Base-by-base conservation (phyloP, 1,140 invertebrate genomes). In the Drosophila seguyi region DNA sequence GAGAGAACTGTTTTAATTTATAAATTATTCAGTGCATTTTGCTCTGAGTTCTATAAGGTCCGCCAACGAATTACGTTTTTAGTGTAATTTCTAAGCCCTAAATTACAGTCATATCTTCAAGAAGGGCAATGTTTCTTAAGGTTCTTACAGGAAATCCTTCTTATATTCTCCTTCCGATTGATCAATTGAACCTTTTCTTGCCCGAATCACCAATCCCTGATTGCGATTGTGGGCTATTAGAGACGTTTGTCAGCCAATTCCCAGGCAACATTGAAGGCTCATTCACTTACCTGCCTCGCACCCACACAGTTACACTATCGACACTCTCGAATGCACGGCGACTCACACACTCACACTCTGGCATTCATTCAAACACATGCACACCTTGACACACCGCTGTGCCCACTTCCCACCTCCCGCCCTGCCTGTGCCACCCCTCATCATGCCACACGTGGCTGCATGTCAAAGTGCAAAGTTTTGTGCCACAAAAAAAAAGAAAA, bases 391-490 rank as follows among this genome's bases (percentile, higher is more conserved):
- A 74, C 50, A 47, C 52, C 44, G 22, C 44, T 45, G 4, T 22
- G 20, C 20, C 3, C 44, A n/a, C 47, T 14, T 14, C 13, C 20
- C 22, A 3, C 6, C 11, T 29, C 25, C 27, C 25, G n/a, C 2
- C 25, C 25, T 18, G 68, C 18, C 55, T 27, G 59, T 45, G 38
- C 60, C 56, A 20, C 36, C 50, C 31, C 41, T 34, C 45, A 68
- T 55, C 77, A 36, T 65, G 68, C 57, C 71, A 80, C 84, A 87
- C 84, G 67, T 84, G 76, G 85, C 73, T 88, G 80, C 84, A 84
- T 90, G 84, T 88, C 85, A 90, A 88, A 88, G 84, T 87, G 85
- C 50, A 84, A 86, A 87, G 75, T 86, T 86, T 87, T 87, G 83
- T 78, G 67, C 58, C 78, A 65, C 63, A 81, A 82, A 83, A 75